Base-by-base conservation (phyloP, 2,113 vertebrate genomes). In the Seriola rivoliana region DNA sequence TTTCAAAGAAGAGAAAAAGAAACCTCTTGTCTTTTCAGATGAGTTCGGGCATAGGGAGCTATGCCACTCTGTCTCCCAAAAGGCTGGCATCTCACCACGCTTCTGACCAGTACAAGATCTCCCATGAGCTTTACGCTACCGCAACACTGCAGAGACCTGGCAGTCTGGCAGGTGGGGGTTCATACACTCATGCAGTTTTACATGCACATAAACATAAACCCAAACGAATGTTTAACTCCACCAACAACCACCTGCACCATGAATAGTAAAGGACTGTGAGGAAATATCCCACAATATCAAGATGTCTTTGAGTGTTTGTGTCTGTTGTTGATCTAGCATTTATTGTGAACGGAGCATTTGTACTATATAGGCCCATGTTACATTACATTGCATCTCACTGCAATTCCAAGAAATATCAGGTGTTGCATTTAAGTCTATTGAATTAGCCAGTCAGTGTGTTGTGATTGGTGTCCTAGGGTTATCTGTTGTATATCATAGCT, bases 1-100 rank as follows among this genome's bases (percentile, higher is more conserved):
- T 69, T 78, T 69, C 8, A 21, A 58, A 17, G 19, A 32, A 46
- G 10, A 54, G 13, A 38, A 5, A 4, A 40, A 6, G 11, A 72
- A 55, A 13, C 23, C 44, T 64, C 7, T 65, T 80, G 5, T 85
- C 1, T 76, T 85, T 85, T 91, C 97, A 99, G 96, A 96, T 98
- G 92, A 97, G 97, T 95, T 97, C 97, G 79, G 95, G 97, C 93
- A 97, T 98, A 91, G 97, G 97, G 93, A 96, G 96, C 93, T 99
- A 99, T 94, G 97, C 98, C 90, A 99, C 98, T 34, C 95, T 99
- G 91, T 99, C 98, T 90, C 98, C 98, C 93, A 99, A 99, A 94
- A 96, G 97, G 78, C 95, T 98, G 93, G 97, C 97, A 79, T 89
- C 93, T 81, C 94, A 94, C 85, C 97, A 98, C 95, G 95, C 97